Percentiles rank a stretch among this genome's conserved stretches.
Conservation (phyloP, 2,888 invertebrate species). For the Stenolophus ochropezus region DNA sequence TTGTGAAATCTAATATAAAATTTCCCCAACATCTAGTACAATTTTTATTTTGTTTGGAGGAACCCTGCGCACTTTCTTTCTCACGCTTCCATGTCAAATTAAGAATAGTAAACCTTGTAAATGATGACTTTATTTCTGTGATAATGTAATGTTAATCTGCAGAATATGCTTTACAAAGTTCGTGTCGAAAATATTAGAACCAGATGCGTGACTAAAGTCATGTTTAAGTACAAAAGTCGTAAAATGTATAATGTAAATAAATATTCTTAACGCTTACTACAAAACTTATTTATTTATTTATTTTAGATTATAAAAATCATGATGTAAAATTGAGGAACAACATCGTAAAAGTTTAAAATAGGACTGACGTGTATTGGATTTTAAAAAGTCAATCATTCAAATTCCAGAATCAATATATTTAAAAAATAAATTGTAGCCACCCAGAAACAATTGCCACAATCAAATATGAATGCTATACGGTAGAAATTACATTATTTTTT, state of each 20-base stretch:
- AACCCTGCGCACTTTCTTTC: not conserved
- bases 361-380: slow-evolving; percentile 19
- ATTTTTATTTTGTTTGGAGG: no score
- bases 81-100: not conserved
- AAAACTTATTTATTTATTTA: slow-evolving; percentile 43
- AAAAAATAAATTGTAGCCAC: no score
- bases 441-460: no score
- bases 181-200: slow-evolving; percentile 17
- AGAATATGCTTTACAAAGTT: not conserved
- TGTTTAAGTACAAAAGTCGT: slow-evolving; percentile 45
- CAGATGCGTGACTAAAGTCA: slow-evolving; percentile 14
- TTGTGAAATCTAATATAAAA: no score
- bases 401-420: no score
- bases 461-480: no score
- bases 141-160: not conserved
- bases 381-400: slow-evolving; percentile 32
- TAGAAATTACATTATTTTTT: no score
- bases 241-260: slow-evolving; percentile 41
- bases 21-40: no score
- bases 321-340: slow-evolving; percentile 42
- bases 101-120: not conserved
- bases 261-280: slow-evolving; percentile 43
- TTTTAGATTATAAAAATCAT: slow-evolving; percentile 45
- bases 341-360: slow-evolving; percentile 43
- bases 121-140: not conserved